Conservation (phyloP, 2,888 invertebrate species). For the Drosophila aldrichi region DNA sequence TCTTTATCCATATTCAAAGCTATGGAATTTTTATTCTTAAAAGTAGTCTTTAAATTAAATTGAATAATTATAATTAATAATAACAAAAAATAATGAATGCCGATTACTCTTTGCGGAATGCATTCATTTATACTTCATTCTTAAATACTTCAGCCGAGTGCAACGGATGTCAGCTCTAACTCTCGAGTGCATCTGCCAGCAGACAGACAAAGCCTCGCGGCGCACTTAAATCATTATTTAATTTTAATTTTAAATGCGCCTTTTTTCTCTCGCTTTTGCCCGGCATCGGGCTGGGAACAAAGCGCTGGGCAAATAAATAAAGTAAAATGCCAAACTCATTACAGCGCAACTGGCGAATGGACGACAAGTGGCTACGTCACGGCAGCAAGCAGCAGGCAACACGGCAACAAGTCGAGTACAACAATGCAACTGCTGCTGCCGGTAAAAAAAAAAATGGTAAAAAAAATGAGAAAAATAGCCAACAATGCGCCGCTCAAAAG, state of each 20-base stretch:
- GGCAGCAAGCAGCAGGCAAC: constrained; percentile 55
- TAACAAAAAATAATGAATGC: neutral
- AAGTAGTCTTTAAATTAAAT: neutral
- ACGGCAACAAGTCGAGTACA: constrained; percentile 40
- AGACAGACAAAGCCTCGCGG: constrained; percentile 63
- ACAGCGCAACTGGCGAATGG: constrained; percentile 67
- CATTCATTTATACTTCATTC: neutral
- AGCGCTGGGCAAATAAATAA: constrained; percentile 72
- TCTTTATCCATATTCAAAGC: too few relatives aligned
- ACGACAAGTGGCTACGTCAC: constrained; percentile 71
- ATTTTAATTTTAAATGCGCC: constrained; percentile 76
- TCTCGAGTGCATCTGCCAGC: constrained; percentile 29
- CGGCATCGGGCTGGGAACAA: constrained; percentile 43
- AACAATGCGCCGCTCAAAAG: constrained; percentile 69
- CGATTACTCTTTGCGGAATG: neutral
- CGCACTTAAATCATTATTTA: constrained; percentile 79
- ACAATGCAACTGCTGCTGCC: too few relatives aligned
- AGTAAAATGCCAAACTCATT: constrained; percentile 80
- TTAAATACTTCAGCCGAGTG: constrained; percentile 6
- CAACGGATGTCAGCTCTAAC: constrained; percentile 33
- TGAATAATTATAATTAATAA: neutral
- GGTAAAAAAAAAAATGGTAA: constrained; percentile 7
- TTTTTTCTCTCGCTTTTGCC: constrained; percentile 27
- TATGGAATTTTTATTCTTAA: neutral
- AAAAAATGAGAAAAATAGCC: constrained; percentile 61